phyloP scores from a whole-genome alignment of 2,888 invertebrate genomes.

The Elgonia sp. region DNA sequence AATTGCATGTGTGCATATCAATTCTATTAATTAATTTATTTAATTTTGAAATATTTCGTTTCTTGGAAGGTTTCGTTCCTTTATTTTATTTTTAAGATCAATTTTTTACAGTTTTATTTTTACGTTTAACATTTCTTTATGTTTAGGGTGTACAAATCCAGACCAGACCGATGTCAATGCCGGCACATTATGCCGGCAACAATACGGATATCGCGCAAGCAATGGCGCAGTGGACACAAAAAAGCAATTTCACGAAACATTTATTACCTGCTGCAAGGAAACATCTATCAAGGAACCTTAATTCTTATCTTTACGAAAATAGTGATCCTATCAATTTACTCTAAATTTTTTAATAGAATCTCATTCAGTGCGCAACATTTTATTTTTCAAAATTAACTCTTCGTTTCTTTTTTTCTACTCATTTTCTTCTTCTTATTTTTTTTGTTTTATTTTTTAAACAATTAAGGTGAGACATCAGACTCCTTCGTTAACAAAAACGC shows the following conservation, averaged over 20 bases:
- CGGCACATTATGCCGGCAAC: conserved; percentile 44
- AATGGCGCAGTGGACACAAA: conserved; percentile 56
- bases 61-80: conserved; percentile 61
- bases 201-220: conserved; percentile 44
- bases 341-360: conserved; percentile 46
- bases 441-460: not conserved
- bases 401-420: not conserved
- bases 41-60: too few species aligned
- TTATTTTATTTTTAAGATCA: conserved; percentile 50
- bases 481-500: too few species aligned
- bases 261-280: conserved; percentile 47
- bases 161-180: conserved; percentile 57
- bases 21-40: too few species aligned
- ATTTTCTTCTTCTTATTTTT: not conserved
- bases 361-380: conserved; percentile 42
- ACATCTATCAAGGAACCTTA: conserved; percentile 34
- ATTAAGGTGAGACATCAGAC: too few species aligned
- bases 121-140: conserved; percentile 64
- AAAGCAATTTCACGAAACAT: conserved; percentile 53
- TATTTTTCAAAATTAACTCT: conserved; percentile 1
- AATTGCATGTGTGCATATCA: too few species aligned
- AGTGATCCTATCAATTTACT: conserved; percentile 51
- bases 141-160: conserved; percentile 63
- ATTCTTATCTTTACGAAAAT: conserved; percentile 42
- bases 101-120: conserved; percentile 62